phyloP scores from a whole-genome alignment of 2,888 invertebrate genomes.

The Neoaliturus tenellus region DNA sequence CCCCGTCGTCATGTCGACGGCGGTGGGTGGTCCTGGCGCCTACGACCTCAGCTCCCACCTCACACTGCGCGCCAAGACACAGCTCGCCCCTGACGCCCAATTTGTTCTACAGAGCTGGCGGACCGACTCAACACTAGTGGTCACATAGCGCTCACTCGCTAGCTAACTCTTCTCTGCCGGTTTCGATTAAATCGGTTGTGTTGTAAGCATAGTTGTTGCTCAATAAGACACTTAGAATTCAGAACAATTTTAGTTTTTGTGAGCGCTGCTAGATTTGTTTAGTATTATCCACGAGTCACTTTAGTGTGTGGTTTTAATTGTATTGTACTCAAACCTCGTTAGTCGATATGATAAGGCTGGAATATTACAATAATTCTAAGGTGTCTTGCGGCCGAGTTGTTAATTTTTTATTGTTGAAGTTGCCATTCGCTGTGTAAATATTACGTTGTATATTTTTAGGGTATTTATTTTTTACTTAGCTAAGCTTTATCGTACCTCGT shows the following conservation, averaged over 20 bases:
- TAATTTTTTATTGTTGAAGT: not conserved
- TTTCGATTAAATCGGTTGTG: not conserved
- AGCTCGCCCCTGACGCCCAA: slow-evolving; percentile 50
- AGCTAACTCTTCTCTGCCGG: not conserved
- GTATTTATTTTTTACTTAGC: slow-evolving; percentile 15
- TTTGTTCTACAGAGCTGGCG: slow-evolving; percentile 57
- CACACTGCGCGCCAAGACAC: slow-evolving; percentile 70
- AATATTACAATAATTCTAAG: not conserved
- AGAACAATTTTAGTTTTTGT: not conserved
- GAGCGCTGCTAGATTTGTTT: not conserved
- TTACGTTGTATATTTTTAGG: slow-evolving; percentile 19
- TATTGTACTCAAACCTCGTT: not conserved
- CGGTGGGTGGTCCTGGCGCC: slow-evolving; percentile 78
- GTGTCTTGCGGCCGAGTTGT: not conserved
- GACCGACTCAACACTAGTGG: slow-evolving; percentile 56
- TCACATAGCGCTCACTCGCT: slow-evolving; percentile 40
- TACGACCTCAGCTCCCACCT: slow-evolving; percentile 81
- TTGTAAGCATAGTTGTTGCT: slow-evolving; percentile 35
- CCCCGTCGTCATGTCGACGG: slow-evolving; percentile 77
- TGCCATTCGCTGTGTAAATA: slow-evolving; percentile 10
- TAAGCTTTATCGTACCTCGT: not conserved
- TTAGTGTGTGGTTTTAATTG: not conserved
- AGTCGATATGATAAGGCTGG: not conserved
- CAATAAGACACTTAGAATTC: not conserved
- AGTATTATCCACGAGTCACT: not conserved